Percentiles rank a stretch among this genome's conserved stretches.
These are phyloP conservation scores for Ptycholaimellus sp. DNA, from an alignment of 2,888 invertebrate species.

Conservation along the genomic window DNA sequence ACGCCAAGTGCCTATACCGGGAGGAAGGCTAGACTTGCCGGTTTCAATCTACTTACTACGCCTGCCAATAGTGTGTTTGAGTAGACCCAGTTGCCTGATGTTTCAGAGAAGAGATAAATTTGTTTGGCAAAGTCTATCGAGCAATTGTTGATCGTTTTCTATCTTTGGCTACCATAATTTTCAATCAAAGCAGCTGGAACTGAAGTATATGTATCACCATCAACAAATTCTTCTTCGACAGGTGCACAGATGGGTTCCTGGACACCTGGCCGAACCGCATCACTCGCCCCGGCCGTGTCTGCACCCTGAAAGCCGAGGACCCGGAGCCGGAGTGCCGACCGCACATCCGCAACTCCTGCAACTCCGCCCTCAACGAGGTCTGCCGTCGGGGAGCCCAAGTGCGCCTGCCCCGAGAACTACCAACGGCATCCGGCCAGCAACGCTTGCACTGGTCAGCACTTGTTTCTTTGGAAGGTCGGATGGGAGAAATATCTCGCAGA, in stretches of 20 bases:
- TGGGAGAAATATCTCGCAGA: no score
- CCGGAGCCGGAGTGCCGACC: slow-evolving; percentile 23
- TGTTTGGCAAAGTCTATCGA: no score
- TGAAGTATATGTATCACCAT: no score
- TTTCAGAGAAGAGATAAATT: no score
- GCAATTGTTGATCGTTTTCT: no score
- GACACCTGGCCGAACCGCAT: slow-evolving; percentile 21
- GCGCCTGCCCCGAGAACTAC: slow-evolving; percentile 21
- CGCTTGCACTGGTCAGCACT: slow-evolving; percentile 16
- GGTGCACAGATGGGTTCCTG: slow-evolving; percentile 15
- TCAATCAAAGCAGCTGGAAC: no score
- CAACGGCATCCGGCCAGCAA: slow-evolving; percentile 12
- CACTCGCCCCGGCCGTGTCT: slow-evolving; percentile 19
- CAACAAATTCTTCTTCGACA: no score
- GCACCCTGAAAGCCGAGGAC: slow-evolving; percentile 20
- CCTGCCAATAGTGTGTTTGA: no score
- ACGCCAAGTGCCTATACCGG: slow-evolving; percentile 19
- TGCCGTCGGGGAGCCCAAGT: slow-evolving; percentile 20
- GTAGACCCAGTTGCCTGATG: no score
- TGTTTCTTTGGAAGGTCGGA: no score
- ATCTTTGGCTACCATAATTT: no score
- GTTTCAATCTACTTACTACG: no score
- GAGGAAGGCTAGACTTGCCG: slow-evolving; percentile 20
- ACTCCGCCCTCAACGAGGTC: slow-evolving; percentile 19
- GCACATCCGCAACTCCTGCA: slow-evolving; percentile 14